Conservation (phyloP, 2,888 invertebrate species). For the Pachycephus smyrnensis region DNA sequence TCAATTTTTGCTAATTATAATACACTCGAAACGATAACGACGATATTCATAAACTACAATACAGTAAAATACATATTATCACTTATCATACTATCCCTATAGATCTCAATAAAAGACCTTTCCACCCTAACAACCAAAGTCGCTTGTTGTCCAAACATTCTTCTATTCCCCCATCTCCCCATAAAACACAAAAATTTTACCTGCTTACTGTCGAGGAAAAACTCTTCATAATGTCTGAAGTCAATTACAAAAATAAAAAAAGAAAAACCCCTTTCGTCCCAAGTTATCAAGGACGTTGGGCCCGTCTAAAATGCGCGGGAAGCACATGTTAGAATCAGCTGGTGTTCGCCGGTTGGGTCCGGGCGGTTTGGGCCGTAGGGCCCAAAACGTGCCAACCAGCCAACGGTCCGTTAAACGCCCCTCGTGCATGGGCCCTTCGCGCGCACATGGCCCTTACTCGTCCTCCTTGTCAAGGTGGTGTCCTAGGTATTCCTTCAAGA, state of each 20-base stretch:
- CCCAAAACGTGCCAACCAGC: constrained; percentile 51
- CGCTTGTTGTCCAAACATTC: no score
- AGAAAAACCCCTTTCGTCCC: not conserved
- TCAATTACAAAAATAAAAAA: not conserved
- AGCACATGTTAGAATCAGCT: constrained; percentile 64
- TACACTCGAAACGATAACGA: no score
- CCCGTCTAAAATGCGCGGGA: constrained; percentile 52
- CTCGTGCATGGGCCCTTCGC: constrained; percentile 41
- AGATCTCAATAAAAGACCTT: no score
- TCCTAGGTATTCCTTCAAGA: constrained; percentile 34
- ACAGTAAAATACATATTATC: no score
- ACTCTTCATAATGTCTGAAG: not conserved
- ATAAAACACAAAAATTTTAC: not conserved
- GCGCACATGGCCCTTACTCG: constrained; percentile 57
- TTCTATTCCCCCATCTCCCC: no score
- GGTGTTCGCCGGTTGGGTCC: constrained; percentile 47
- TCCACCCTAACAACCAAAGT: no score
- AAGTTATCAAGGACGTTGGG: not conserved
- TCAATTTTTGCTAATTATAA: no score
- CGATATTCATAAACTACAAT: no score
- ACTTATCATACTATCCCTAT: no score
- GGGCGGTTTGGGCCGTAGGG: constrained; percentile 12
- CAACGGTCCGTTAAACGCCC: constrained; percentile 56
- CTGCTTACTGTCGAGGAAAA: not conserved
- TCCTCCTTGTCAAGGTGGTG: not conserved